Percentiles rank a stretch among this genome's conserved stretches.
Conservation (phyloP, 2,888 invertebrate species). For the Drosophila putrida region DNA sequence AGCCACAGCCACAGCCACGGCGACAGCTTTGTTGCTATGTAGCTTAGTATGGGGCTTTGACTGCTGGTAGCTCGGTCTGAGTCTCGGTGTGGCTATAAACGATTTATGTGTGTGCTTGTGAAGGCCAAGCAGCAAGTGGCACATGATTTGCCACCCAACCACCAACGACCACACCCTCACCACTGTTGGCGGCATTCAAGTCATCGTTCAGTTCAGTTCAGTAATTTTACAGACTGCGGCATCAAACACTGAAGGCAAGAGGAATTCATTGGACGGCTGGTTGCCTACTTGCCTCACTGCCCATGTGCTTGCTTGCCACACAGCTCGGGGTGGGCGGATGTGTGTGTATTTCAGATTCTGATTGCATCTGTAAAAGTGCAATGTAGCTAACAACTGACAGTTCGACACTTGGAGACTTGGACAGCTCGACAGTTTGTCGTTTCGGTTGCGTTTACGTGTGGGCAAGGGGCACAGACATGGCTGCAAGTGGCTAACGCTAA, state of each 20-base stretch:
- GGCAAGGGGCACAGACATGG: conserved; percentile 5
- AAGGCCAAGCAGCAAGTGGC: conserved; percentile 58
- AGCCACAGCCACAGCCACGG: conserved; percentile 41
- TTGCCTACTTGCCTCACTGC: conserved; percentile 12
- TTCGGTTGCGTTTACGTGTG: neutral
- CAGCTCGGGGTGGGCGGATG: conserved; percentile 13
- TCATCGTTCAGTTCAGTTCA: conserved; percentile 80
- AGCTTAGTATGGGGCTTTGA: conserved; percentile 44
- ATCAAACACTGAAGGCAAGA: conserved; percentile 67
- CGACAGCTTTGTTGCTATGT: conserved; percentile 55
- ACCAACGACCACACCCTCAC: conserved; percentile 12
- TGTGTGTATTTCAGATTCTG: conserved; percentile 60
- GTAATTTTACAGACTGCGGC: conserved; percentile 79
- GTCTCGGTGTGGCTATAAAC: conserved; percentile 74
- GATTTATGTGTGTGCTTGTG: conserved; percentile 75
- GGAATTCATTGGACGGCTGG: conserved; percentile 31
- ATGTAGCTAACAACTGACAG: conserved; percentile 50
- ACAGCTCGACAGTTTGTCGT: conserved; percentile 45
- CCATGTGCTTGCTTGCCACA: neutral
- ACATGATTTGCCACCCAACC: conserved; percentile 56
- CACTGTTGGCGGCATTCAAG: conserved; percentile 63
- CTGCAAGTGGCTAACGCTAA: conserved; percentile 40
- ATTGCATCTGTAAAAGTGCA: conserved; percentile 71
- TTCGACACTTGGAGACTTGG: conserved; percentile 40
- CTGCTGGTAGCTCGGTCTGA: conserved; percentile 37